Conservation (phyloP, 2,113 vertebrate genomes). For the Pithys albifrons region DNA sequence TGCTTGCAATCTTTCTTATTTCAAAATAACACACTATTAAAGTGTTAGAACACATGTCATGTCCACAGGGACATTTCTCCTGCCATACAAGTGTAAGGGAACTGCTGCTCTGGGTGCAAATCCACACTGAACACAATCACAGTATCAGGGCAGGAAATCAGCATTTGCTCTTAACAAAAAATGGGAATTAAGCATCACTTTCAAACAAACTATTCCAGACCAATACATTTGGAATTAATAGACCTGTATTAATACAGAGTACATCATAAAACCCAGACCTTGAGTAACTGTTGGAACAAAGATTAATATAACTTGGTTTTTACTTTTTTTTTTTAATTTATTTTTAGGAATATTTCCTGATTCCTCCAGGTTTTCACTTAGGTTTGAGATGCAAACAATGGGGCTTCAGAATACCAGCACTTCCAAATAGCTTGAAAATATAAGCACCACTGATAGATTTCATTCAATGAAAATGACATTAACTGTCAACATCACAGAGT, state of each 20-base stretch:
- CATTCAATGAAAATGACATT: conserved; percentile 64
- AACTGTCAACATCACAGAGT: conserved; percentile 69
- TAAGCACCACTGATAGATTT: conserved; percentile 55
- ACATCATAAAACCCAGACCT: neutral
- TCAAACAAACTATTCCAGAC: neutral
- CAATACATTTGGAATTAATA: neutral
- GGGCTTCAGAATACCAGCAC: conserved; percentile 10
- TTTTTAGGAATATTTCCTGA: neutral
- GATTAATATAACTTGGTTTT: neutral
- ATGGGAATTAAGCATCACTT: neutral
- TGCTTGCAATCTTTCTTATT: neutral
- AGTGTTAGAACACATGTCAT: neutral
- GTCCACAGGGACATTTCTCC: too few species aligned
- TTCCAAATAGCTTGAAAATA: conserved; percentile 55
- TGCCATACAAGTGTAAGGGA: neutral
- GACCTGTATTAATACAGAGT: neutral
- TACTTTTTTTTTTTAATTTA: neutral
- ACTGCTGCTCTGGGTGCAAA: neutral
- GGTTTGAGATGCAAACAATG: conserved; percentile 19
- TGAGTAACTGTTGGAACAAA: neutral
- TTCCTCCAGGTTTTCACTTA: neutral
- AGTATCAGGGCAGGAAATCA: neutral
- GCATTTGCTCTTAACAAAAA: neutral
- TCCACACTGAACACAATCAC: neutral
- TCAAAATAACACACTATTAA: neutral